phyloP scores from a whole-genome alignment of 1,140 invertebrate species.

The Heterodera carotae region DNA sequence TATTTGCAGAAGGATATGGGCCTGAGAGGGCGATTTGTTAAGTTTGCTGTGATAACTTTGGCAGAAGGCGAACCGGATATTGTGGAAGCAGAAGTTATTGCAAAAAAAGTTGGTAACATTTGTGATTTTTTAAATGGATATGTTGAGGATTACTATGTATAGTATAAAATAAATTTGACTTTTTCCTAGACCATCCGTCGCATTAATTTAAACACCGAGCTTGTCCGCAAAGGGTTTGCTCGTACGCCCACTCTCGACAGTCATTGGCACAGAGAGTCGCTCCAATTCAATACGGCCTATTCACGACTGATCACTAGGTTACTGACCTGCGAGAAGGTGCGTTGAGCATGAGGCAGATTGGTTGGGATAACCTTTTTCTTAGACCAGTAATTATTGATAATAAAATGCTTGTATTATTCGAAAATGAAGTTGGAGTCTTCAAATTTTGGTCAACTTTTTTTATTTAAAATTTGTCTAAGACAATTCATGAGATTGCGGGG shows the following conservation, averaged over 20 bases:
- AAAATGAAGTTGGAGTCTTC: too few species aligned
- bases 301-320: conserved; percentile 59
- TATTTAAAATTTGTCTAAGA: too few species aligned
- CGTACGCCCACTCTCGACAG: conserved; percentile 57
- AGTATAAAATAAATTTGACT: conserved; percentile 13
- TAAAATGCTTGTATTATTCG: too few species aligned
- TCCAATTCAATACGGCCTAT: conserved; percentile 58
- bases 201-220: conserved; percentile 59
- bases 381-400: too few species aligned
- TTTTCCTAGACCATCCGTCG: conserved; percentile 30
- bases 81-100: conserved; percentile 44
- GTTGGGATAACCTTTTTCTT: too few species aligned
- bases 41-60: conserved; percentile 58
- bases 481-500: too few species aligned
- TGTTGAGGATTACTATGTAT: background rate
- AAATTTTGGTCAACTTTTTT: too few species aligned
- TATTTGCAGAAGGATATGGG: conserved; percentile 60
- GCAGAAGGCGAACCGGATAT: conserved; percentile 43
- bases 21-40: conserved; percentile 51
- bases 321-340: conserved; percentile 58
- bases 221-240: conserved; percentile 61
- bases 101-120: conserved; percentile 54
- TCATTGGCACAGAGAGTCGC: conserved; percentile 51
- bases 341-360: too few species aligned
- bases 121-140: conserved; percentile 17